Conservation (phyloP, 2,888 invertebrate genomes). For the Gasteruption jaculator region DNA sequence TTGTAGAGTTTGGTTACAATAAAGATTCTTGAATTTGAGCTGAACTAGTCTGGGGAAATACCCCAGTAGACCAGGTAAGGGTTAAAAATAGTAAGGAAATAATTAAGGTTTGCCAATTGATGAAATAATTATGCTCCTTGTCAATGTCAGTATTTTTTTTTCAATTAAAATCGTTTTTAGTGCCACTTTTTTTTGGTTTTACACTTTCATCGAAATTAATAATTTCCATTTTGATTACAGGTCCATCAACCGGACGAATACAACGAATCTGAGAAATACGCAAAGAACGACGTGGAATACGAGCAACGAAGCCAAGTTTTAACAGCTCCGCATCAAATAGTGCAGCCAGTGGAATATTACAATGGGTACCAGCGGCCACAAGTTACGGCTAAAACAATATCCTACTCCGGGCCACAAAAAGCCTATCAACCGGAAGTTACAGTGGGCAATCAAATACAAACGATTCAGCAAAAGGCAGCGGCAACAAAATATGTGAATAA, state of each 20-base stretch:
- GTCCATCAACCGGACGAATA: slow-evolving; percentile 29
- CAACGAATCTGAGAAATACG: slow-evolving; percentile 29
- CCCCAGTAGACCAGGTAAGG: too few relatives aligned
- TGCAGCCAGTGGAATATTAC: slow-evolving; percentile 28
- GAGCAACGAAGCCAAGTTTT: slow-evolving; percentile 25
- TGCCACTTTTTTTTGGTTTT: not conserved
- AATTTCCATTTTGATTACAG: slow-evolving; percentile 16
- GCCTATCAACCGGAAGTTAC: slow-evolving; percentile 38
- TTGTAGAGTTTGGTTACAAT: too few relatives aligned
- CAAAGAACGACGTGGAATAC: slow-evolving; percentile 27
- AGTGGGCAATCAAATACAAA: slow-evolving; percentile 40
- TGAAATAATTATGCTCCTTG: not conserved
- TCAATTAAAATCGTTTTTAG: not conserved
- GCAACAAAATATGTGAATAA: slow-evolving; percentile 34
- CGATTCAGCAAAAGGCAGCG: slow-evolving; percentile 35
- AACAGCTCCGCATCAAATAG: slow-evolving; percentile 17
- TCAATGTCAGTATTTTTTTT: not conserved
- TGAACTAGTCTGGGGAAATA: too few relatives aligned
- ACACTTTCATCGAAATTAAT: not conserved
- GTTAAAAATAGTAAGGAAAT: too few relatives aligned
- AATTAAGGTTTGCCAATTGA: too few relatives aligned
- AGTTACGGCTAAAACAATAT: slow-evolving; percentile 18
- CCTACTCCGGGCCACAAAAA: slow-evolving; percentile 28
- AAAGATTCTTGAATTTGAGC: too few relatives aligned
- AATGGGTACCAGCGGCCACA: slow-evolving; percentile 26